These are phyloP conservation scores for Phasianus colchicus DNA, from an alignment of 2,113 vertebrate genomes.

Conservation along the genomic window DNA sequence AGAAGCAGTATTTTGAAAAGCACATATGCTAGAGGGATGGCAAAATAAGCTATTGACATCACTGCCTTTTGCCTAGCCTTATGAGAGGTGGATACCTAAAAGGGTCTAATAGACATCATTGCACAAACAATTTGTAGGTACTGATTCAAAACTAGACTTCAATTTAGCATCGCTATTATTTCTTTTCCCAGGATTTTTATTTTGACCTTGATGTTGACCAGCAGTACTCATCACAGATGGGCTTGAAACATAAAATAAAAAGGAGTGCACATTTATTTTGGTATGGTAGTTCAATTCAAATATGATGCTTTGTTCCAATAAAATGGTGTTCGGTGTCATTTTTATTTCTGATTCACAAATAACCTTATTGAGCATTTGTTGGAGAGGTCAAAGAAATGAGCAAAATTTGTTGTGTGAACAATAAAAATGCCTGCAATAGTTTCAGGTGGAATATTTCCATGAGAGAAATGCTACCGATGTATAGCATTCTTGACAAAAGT, in stretches of 20 bases:
- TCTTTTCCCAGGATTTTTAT: neutral
- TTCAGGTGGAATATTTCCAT: conserved; percentile 16
- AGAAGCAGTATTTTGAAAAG: neutral
- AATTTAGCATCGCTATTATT: neutral
- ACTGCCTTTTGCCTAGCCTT: neutral
- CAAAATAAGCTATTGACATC: neutral
- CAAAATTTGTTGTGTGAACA: neutral
- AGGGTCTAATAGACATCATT: neutral
- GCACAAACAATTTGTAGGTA: neutral
- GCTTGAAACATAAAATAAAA: neutral
- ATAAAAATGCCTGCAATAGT: neutral
- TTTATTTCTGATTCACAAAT: conserved; percentile 9
- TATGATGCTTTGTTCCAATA: neutral
- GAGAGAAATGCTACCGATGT: neutral
- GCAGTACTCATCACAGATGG: neutral
- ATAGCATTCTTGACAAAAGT: conserved; percentile 19
- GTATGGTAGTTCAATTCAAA: neutral
- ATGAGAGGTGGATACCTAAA: neutral
- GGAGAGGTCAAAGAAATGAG: neutral
- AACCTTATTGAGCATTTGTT: neutral
- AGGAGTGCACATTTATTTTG: neutral
- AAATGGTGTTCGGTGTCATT: neutral
- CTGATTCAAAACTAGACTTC: neutral
- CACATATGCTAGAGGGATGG: neutral
- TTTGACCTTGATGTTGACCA: neutral